These are phyloP conservation scores for Poecilia velifera DNA, from an alignment of 2,797 vertebrate species.

Conservation along the genomic window DNA sequence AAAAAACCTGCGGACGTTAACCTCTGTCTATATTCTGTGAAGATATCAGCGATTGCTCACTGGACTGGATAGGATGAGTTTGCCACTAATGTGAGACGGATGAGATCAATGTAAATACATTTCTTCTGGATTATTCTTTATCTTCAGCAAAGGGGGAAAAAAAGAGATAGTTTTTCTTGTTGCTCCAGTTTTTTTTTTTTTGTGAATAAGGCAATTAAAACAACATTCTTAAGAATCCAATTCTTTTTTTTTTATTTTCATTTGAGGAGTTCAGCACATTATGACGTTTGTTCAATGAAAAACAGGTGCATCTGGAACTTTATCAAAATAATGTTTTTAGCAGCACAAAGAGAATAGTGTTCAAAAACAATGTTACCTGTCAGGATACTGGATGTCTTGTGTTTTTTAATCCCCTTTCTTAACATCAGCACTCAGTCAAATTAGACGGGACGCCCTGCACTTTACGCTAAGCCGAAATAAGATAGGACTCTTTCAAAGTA, in stretches of 20 bases:
- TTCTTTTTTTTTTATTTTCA: constrained; percentile 58
- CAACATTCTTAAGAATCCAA: background rate
- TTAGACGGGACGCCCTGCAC: constrained; percentile 22
- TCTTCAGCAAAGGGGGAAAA: background rate
- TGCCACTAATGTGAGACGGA: background rate
- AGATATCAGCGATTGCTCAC: background rate
- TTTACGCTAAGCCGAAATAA: constrained; percentile 14
- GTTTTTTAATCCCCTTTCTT: constrained; percentile 15
- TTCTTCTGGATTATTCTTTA: background rate
- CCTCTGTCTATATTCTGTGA: background rate
- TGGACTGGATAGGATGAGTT: background rate
- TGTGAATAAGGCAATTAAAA: background rate
- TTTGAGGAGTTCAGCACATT: constrained; percentile 42
- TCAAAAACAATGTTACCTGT: background rate
- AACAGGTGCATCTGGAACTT: constrained; percentile 8
- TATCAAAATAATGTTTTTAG: constrained; percentile 24
- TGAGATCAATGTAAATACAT: background rate
- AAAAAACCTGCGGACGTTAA: background rate
- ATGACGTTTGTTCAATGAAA: constrained; percentile 27
- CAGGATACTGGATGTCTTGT: background rate
- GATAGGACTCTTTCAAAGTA: constrained; percentile 6
- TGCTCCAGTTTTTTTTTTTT: background rate
- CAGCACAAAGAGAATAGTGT: constrained; percentile 13
- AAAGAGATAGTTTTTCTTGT: background rate
- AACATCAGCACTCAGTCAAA: constrained; percentile 14